These are phyloP conservation scores for Lanius collurio DNA, from an alignment of 2,113 vertebrate species.

Conservation along the genomic window DNA sequence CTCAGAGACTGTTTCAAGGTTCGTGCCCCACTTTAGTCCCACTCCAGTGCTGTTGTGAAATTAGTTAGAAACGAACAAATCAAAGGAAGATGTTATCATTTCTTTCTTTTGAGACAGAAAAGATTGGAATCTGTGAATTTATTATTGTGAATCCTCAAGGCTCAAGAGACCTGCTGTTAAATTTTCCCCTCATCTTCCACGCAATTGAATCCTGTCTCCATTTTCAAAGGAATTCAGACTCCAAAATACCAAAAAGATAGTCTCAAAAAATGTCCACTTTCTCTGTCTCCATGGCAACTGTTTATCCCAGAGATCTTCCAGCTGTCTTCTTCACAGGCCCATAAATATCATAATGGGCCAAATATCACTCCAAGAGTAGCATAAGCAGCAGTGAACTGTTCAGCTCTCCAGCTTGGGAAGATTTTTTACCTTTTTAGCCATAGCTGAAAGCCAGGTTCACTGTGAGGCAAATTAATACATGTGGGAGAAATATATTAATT, in stretches of 20 bases:
- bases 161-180: not conserved
- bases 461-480: not conserved
- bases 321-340: not conserved
- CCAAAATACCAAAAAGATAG: not conserved
- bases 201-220: not conserved
- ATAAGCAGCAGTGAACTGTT: not conserved
- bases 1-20: not conserved
- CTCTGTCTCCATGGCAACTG: conserved; percentile 12
- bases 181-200: not conserved
- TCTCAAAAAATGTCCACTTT: not conserved
- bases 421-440: not conserved
- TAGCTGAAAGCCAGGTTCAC: not conserved
- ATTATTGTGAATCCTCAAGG: not conserved
- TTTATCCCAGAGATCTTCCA: not conserved
- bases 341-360: not conserved
- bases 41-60: not conserved
- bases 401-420: not conserved
- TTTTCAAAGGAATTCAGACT: not conserved
- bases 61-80: not conserved
- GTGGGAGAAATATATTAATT: not conserved
- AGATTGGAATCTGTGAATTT: not conserved
- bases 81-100: not conserved
- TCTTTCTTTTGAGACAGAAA: not conserved
- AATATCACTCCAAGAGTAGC: not conserved
- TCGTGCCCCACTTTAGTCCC: not conserved